These are phyloP conservation scores for Heliconius erato DNA, from an alignment of 2,888 invertebrate genomes.

Conservation along the genomic window DNA sequence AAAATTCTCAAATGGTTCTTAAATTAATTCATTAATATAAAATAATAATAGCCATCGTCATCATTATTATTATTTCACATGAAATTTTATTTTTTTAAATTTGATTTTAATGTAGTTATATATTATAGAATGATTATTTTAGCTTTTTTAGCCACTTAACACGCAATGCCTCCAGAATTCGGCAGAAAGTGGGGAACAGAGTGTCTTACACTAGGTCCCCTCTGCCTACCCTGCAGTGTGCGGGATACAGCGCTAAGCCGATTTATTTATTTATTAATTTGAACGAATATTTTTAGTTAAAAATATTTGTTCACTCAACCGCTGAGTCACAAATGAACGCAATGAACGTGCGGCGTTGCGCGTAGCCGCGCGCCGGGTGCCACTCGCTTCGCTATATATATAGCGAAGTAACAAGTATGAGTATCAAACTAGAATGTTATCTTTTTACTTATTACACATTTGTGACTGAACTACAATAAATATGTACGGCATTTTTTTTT, in stretches of 20 bases:
- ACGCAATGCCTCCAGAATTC: too few species aligned
- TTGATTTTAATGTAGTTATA: not conserved
- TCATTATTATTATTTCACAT: not conserved
- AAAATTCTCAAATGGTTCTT: not conserved
- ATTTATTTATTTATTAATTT: too few species aligned
- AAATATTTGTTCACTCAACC: slow-evolving; percentile 11
- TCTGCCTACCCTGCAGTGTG: too few species aligned
- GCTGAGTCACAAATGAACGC: slow-evolving; percentile 13
- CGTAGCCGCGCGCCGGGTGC: slow-evolving; percentile 22
- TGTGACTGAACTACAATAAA: slow-evolving; percentile 9
- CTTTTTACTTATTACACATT: slow-evolving; percentile 27
- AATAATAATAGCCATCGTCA: not conserved
- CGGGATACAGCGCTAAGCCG: too few species aligned
- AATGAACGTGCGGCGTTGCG: slow-evolving; percentile 33
- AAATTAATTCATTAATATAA: not conserved
- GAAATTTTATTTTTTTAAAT: not conserved
- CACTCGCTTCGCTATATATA: not conserved
- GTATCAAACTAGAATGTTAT: slow-evolving; percentile 32
- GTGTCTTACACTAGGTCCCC: too few species aligned
- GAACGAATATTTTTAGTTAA: not conserved
- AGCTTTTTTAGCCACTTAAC: too few species aligned
- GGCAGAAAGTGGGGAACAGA: too few species aligned
- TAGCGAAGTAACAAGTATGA: not conserved
- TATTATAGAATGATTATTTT: not conserved
- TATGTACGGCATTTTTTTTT: not conserved